Percentiles rank a stretch among this genome's conserved stretches.
These are phyloP conservation scores for Agelastica alni DNA, from an alignment of 2,888 invertebrate species.

Conservation along the genomic window DNA sequence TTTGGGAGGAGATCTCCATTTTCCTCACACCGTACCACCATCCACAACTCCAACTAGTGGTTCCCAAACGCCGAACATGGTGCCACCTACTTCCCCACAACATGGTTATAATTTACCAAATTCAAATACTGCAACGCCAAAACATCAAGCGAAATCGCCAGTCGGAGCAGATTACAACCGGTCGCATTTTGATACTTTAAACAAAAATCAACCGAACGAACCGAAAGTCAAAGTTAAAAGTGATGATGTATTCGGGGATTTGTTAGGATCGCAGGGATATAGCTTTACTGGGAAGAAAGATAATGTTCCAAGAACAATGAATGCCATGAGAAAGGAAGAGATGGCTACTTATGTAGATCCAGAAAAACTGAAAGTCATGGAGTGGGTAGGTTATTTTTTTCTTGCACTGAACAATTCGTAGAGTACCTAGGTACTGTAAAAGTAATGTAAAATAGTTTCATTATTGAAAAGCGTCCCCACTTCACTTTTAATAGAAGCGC, in stretches of 20 bases:
- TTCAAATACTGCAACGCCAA: slow-evolving; percentile 37
- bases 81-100: slow-evolving; percentile 53
- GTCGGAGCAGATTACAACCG: slow-evolving; percentile 65
- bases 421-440: no score
- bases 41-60: slow-evolving; percentile 39
- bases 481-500: no score
- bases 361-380: slow-evolving; percentile 79
- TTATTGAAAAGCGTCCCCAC: no score
- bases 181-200: slow-evolving; percentile 69
- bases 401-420: no score
- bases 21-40: slow-evolving; percentile 15
- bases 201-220: slow-evolving; percentile 39
- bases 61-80: slow-evolving; percentile 40
- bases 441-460: no score
- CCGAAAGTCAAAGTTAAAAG: slow-evolving; percentile 54
- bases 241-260: slow-evolving; percentile 85
- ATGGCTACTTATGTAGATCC: slow-evolving; percentile 89
- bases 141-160: slow-evolving; percentile 55
- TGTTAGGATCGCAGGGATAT: slow-evolving; percentile 89
- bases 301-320: slow-evolving; percentile 83
- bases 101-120: slow-evolving; percentile 37
- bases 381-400: slow-evolving; percentile 67
- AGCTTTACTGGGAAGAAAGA: slow-evolving; percentile 75
- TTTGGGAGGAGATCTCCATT: slow-evolving; percentile 33
- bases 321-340: slow-evolving; percentile 89